Conservation (phyloP, 2,888 invertebrate genomes). For the Halictus ligatus region DNA sequence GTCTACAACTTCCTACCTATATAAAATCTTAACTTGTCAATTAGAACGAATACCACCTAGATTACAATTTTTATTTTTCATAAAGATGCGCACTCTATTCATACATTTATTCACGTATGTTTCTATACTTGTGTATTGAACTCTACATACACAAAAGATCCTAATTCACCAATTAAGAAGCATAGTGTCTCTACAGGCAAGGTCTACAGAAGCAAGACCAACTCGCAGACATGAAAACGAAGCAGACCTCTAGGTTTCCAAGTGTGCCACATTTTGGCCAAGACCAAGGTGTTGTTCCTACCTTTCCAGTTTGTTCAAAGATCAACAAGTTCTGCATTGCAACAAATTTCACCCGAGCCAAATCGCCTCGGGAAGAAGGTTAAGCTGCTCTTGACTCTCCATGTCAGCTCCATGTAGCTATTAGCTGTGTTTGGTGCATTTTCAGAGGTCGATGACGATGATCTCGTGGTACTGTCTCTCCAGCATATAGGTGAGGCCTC, state of each 20-base stretch:
- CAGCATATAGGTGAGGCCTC: constrained; percentile 62
- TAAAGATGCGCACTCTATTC: too few relatives aligned
- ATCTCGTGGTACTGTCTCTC: constrained; percentile 47
- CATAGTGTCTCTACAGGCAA: neutral
- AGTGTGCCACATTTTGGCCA: neutral
- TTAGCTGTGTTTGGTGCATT: constrained; percentile 23
- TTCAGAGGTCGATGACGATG: constrained; percentile 36
- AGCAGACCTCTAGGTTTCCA: neutral
- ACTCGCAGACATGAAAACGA: too few relatives aligned
- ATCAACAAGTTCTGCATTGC: neutral
- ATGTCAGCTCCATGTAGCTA: neutral
- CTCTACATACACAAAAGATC: neutral
- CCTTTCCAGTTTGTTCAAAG: neutral
- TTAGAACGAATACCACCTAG: too few relatives aligned
- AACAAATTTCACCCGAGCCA: neutral
- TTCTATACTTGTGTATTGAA: neutral
- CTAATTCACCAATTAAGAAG: neutral
- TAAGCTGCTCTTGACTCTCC: neutral
- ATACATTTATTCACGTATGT: too few relatives aligned
- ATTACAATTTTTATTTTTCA: too few relatives aligned
- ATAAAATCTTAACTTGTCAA: too few relatives aligned
- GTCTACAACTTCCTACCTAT: too few relatives aligned
- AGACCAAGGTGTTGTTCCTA: neutral
- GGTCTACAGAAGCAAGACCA: neutral
- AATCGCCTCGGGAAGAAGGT: neutral